Evolutionary conservation across 2,113 vertebrate genomes (phyloP), one percentile per base, ranked within the genome.

Genomic region (Brienomyrus longianalis): DNA sequence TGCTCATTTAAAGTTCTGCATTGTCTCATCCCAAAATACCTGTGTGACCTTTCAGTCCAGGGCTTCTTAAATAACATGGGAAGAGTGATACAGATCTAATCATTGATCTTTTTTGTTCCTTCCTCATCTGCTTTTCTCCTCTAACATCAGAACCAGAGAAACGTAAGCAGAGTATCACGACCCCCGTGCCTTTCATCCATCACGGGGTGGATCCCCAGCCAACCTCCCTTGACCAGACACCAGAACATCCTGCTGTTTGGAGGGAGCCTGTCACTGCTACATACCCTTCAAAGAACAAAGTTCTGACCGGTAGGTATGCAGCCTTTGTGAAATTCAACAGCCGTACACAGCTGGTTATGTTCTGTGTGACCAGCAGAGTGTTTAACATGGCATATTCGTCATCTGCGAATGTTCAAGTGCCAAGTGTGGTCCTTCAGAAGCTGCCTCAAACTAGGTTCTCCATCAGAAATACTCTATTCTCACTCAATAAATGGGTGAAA

Each of bases 271-370:
- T 96, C 93, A 93, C 96, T 89, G 91, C 95, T 83, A 89, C 93
- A 50, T 93, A 93, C 92, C 91, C 94, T 10, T 92, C 91, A 0
- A 94, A 94, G 1, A 95, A 96, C 4, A 84, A 91, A 0, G 90
- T 96, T 21, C 94, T 96, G 88, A 95, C 98, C 0, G 94, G 97
- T 98, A 95, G 92, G 97, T 93, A 50, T 70, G 83, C 51, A 66
- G 21, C 2, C 83, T 51, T n/a, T 17, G 27, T 45, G 21, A 50
- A 83, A 39, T 19, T 83, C 17, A 19, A 83, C 77, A 83, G 77
- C 19, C 47, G 77, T 23, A 47, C 35, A 39, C 43, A 45, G 17
- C 3, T 45, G 77, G 77, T 15, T 21, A 21, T 21, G 66, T 83
- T 39, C 15, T 83, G 39, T 45, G 15, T 19, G 39, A 11, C 31